These are phyloP conservation scores for Callyntrura sp. DNA, from an alignment of 2,888 invertebrate genomes.

Conservation along the genomic window DNA sequence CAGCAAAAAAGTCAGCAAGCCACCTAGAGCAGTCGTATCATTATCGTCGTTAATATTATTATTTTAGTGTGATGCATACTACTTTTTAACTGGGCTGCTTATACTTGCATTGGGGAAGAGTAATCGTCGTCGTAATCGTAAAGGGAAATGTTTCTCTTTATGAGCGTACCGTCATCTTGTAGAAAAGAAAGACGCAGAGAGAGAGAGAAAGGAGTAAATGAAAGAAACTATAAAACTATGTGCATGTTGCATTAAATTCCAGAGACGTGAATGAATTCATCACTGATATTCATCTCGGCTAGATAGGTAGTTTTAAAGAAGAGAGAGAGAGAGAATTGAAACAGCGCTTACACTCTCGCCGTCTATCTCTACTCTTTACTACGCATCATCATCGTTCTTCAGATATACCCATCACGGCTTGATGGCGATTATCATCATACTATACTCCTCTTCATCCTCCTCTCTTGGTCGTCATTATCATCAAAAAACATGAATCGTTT, in stretches of 20 bases:
- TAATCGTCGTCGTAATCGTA: slow-evolving; percentile 4
- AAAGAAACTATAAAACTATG: too few relatives aligned
- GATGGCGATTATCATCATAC: too few relatives aligned
- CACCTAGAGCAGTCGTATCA: too few relatives aligned
- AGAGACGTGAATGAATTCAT: slow-evolving; percentile 73
- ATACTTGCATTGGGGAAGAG: too few relatives aligned
- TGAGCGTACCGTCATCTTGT: not conserved
- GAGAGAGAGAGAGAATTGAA: slow-evolving; percentile 8
- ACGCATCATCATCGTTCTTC: too few relatives aligned
- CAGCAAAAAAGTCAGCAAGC: not conserved
- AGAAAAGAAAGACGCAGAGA: not conserved
- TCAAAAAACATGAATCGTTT: slow-evolving; percentile 26
- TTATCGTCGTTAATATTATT: too few relatives aligned
- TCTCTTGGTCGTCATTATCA: slow-evolving; percentile 5
- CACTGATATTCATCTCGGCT: slow-evolving; percentile 67
- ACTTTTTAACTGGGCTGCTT: not conserved
- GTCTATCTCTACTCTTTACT: too few relatives aligned
- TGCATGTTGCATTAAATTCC: slow-evolving; percentile 49
- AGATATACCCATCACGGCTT: too few relatives aligned
- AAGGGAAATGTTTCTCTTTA: slow-evolving; percentile 29
- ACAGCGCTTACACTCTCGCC: slow-evolving; percentile 2
- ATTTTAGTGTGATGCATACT: not conserved
- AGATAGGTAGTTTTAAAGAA: not conserved
- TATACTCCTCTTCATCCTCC: too few relatives aligned
- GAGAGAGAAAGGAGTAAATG: too few relatives aligned